Conservation (phyloP, 2,113 vertebrate species). For the Chamaetylas fuelleborni region DNA sequence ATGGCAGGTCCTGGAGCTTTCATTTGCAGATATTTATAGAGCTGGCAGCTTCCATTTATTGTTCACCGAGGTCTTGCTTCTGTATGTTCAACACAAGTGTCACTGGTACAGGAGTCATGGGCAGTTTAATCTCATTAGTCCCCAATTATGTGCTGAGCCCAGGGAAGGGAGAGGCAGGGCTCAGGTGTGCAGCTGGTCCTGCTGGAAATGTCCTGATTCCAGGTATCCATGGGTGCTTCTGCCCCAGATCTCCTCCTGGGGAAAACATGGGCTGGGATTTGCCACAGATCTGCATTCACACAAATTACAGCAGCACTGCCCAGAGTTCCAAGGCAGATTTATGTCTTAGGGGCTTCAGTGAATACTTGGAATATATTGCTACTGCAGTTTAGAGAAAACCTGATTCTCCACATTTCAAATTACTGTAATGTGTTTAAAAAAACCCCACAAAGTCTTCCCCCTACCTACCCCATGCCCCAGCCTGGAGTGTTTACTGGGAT, state of each 20-base stretch:
- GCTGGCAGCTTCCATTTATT: neutral
- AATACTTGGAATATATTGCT: neutral
- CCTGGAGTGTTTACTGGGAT: neutral
- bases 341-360: neutral
- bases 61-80: neutral
- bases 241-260: neutral
- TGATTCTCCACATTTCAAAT: neutral
- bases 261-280: rapidly evolving
- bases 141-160: neutral
- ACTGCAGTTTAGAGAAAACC: neutral
- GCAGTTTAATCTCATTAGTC: neutral
- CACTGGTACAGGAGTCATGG: neutral
- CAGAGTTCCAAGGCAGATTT: neutral
- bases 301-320: neutral
- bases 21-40: neutral
- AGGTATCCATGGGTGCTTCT: rapidly evolving
- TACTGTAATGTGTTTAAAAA: neutral
- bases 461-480: neutral
- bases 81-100: neutral
- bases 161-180: neutral
- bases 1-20: neutral
- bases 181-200: neutral
- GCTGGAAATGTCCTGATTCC: neutral
- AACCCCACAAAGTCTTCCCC: rapidly evolving
- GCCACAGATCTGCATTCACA: neutral